Base-by-base conservation (phyloP, 2,113 vertebrate genomes). In the Echinops telfairi region DNA sequence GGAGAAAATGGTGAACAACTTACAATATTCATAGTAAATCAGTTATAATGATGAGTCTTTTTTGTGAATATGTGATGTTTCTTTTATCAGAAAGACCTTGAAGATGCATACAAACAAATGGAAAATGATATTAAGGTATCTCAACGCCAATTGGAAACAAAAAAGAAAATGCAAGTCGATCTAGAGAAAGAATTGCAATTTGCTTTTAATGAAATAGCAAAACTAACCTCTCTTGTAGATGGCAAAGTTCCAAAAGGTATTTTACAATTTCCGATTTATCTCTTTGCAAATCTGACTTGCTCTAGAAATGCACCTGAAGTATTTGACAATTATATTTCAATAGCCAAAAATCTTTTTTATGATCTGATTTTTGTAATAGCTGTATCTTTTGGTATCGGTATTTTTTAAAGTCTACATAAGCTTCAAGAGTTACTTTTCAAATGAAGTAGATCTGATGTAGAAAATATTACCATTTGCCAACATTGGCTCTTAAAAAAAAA, bases 181-280 rank as follows among this genome's bases (percentile, higher is more conserved):
- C 98, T 99, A 66, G 99, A 99, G 84, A 99, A 98, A 96, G 99
- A 99, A 83, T 96, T 99, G 64, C 98, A 98, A 0, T 97, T 96
- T 20, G 98, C 97, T 4, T 99, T 99, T 93, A 97, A 98, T 57
- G 99, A 99, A 97, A 99, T 99, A 95, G 95, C 97, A n/a, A 99
- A 98, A 78, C 98, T 99, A 15, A 98, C 96, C 1, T 91, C 97
- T 7, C 96, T 99, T 77, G 85, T 99, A 43, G 98, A 99, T 64
- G 99, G 98, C 62, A 99, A 98, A 98, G 98, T 99, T 94, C 98
- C 99, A 33, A 98, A 98, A 98, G 98, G 99, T 99, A 98, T 10
- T 97, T 93, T 80, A 40, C 71, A 25, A 95, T 86, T 89, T 95
- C 11, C 89, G 19, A 36, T n/a, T 75, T 71, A 14, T 22, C 4